These are phyloP conservation scores for Alectoris magna DNA, from an alignment of 2,797 vertebrate species.

Conservation along the genomic window DNA sequence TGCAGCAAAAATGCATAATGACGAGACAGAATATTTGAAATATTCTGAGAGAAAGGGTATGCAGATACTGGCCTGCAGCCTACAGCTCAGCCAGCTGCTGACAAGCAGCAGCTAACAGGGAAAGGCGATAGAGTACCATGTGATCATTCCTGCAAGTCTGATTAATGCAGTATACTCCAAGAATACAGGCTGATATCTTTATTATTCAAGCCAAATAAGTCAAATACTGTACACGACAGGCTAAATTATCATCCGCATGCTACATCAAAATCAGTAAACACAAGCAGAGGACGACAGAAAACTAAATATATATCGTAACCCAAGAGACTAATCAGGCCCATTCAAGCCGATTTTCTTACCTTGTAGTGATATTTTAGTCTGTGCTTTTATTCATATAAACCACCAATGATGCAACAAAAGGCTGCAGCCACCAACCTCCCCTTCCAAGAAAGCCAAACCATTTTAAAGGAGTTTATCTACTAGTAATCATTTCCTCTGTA, in stretches of 20 bases:
- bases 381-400: slow-evolving; percentile 61
- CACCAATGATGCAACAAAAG: slow-evolving; percentile 63
- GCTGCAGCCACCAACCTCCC: slow-evolving; percentile 56
- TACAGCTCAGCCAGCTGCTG: slow-evolving; percentile 84
- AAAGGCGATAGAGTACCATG: slow-evolving; percentile 86
- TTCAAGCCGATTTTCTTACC: slow-evolving; percentile 59
- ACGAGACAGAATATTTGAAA: slow-evolving; percentile 74
- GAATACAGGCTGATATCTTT: slow-evolving; percentile 77
- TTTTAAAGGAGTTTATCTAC: slow-evolving; percentile 70
- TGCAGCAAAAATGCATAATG: slow-evolving; percentile 76
- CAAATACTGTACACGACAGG: slow-evolving; percentile 10
- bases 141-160: slow-evolving; percentile 90
- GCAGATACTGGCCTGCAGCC: slow-evolving; percentile 84
- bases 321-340: slow-evolving; percentile 21
- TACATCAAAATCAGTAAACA: background rate
- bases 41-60: slow-evolving; percentile 79
- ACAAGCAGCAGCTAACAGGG: slow-evolving; percentile 81
- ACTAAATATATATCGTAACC: background rate
- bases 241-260: slow-evolving; percentile 10
- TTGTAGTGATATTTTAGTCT: slow-evolving; percentile 63
- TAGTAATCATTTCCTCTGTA: slow-evolving; percentile 68
- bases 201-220: slow-evolving; percentile 60
- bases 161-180: slow-evolving; percentile 83
- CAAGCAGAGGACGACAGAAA: slow-evolving; percentile 25
- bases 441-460: slow-evolving; percentile 65